Base-by-base conservation (phyloP, 2,113 vertebrate genomes). In the mouse (Mus musculus) region DNA sequence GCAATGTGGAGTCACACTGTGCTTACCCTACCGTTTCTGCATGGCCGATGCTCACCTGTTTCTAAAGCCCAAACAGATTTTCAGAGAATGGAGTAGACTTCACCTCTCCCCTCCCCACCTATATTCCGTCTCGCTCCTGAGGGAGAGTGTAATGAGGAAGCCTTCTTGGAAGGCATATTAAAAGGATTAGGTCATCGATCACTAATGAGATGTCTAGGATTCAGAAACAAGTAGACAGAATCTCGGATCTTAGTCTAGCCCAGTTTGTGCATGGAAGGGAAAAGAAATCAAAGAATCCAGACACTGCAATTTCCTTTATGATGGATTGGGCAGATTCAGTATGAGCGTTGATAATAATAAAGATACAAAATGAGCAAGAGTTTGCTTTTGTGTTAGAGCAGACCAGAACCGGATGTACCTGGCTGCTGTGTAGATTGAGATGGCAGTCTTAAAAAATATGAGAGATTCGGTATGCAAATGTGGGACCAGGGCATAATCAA, bases 111-210 rank as follows among this genome's bases (percentile, higher is more conserved):
- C 30, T 49, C 36, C 52, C 59, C 16, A 76, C 26, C 9, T 39
- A 22, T 16, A 30, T 75, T 39, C 22, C 82, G n/a, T 5, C 20
- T 19, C 81, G 42, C 91, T 95, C 84, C 85, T 84, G 42, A 94
- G 88, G 54, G 67, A 86, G 75, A 81, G 13, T 91, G 33, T 97
- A 89, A 95, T 97, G 93, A 86, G 59, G 89, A 95, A 92, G 85
- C 33, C 63, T 97, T 96, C 96, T 95, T 93, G 92, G 88, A 97
- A 97, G 96, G 90, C 90, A 67, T 95, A 97, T 96, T 96, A 96
- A 95, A 93, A 96, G 81, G 94, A 97, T 97, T 97, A 95, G 85
- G 65, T 96, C 97, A 97, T 97, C 0, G 82, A 96, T 96, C 96
- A 95, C 73, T 95, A 96, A 91, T 80, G 93, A 96, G 81, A 91